Percentiles rank a stretch among this genome's conserved stretches.
Evolutionary conservation across 2,888 invertebrate species (phyloP).

Genomic region (Nymphalis c-album): DNA sequence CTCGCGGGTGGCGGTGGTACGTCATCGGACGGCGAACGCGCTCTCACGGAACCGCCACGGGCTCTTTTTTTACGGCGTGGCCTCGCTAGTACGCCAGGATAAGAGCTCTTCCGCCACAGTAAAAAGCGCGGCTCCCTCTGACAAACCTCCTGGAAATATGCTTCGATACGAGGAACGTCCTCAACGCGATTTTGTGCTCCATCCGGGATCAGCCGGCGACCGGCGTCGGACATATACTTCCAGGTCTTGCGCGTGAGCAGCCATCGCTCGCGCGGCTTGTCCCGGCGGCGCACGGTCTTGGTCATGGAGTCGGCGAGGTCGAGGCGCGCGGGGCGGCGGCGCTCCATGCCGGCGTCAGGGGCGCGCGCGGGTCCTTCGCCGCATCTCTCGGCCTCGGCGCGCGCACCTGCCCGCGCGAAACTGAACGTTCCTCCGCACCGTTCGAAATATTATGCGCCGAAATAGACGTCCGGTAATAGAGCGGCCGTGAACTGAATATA

Average conservation of each 20-base stretch:
- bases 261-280: conserved; percentile 90
- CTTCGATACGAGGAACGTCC: conserved; percentile 90
- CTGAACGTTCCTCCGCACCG: conserved; percentile 71
- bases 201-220: conserved; percentile 92
- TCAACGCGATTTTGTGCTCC: conserved; percentile 87
- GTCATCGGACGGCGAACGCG: conserved; percentile 85
- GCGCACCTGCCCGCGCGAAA: conserved; percentile 74
- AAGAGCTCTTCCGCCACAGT: conserved; percentile 91
- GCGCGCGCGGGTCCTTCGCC: conserved; percentile 50
- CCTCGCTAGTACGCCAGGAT: conserved; percentile 86
- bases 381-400: conserved; percentile 56
- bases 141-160: conserved; percentile 92
- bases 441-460: conserved; percentile 73
- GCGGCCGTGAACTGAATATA: conserved; percentile 79
- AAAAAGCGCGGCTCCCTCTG: conserved; percentile 88
- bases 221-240: conserved; percentile 96
- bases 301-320: conserved; percentile 66
- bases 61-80: conserved; percentile 79
- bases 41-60: conserved; percentile 86
- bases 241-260: conserved; percentile 93
- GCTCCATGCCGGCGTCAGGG: conserved; percentile 52
- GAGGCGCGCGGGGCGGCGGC: conserved; percentile 67
- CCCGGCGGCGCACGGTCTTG: conserved; percentile 79
- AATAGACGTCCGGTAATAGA: conserved; percentile 77
- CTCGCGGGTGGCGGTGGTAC: conserved; percentile 71